Base-by-base conservation (phyloP, 2,113 vertebrate genomes). In the Mustelus asterias region DNA sequence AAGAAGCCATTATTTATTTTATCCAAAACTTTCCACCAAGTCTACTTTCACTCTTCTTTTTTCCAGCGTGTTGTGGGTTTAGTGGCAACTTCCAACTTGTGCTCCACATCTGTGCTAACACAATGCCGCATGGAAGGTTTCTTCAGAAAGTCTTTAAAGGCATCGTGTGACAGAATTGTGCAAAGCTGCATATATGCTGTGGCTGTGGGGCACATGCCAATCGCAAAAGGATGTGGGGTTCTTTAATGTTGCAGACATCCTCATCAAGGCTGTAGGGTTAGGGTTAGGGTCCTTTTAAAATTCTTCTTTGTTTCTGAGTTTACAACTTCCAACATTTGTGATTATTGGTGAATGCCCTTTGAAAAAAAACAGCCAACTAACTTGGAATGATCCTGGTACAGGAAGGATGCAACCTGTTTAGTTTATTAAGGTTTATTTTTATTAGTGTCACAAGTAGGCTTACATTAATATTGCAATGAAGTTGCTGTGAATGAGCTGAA, bases 1-100 rank as follows among this genome's bases (percentile, higher is more conserved):
- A 20, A 93, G 63, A 93, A 65, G 33, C 63, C 60, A 67, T 67
- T 93, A 37, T 93, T 93, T 93, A 65, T 22, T 93, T 65, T 65
- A 93, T 65, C 60, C 37, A 37, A 37, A 93, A 22, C 89, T 92
- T 93, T 22, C 89, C 89, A 67, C 89, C 20, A 60, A 92, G 89
- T 93, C 60, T 93, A 37, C 37, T 93, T 93, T 93, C n/a, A 67
- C 89, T 92, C 60, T 33, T 54, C 54, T 93, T 65, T 93, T 54
- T 60, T 93, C 60, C 89, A 65, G 89, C 18, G 65, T 6, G n/a
- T 37, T 37, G 33, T 93, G 89, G 60, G 89, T 65, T 54, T 54
- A 54, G 65, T 65, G n/a, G 89, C 65, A 93, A 93, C 89, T 18
- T 65, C 54, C 7, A 65, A 93, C 63, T 92, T 65, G 89, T 93